Base-by-base conservation (phyloP, 2,113 vertebrate species). In the Sturnira hondurensis region DNA sequence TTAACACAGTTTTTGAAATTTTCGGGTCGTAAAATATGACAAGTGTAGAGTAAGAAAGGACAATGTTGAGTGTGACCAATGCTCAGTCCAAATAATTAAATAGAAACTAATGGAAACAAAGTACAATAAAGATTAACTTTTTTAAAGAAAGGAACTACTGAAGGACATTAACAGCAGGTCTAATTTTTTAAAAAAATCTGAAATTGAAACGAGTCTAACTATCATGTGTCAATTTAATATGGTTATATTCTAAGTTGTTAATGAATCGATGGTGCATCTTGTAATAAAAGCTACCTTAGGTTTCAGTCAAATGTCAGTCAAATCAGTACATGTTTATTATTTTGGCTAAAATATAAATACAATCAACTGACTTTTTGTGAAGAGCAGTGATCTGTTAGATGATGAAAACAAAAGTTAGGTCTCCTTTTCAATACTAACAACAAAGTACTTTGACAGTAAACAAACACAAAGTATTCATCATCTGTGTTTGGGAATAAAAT, bases 331-430 rank as follows among this genome's bases (percentile, higher is more conserved):
- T 50, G 84, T 41, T 89, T 78, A 88, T 84, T 91, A 85, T 89
- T 65, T 45, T 80, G 45, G 38, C 45, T 71, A 22, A 15, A 82
- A 80, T 68, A 67, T 89, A 89, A 89, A 71, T 73, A 89, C 47
- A 94, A 78, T 67, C 78, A 96, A 80, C 16, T 73, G 33, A 28
- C 71, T 78, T 89, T 92, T 61, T 89, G 63, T 67, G 73, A 94
- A 94, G 71, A 88, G 38, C 54, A 78, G 63, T 50, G 71, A 91
- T 52, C 56, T 92, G 26, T 78, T 56, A 94, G 45, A 73, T 56
- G 63, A 80, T 73, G 73, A 80, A 94, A 83, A 94, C 7, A 58
- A 86, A 84, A 81, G n/a, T 77, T 85, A 95, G 56, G 74, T 92
- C n/a, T 0, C 33, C 89, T 73, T 41, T 91, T 81, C 19, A 74